Base-by-base conservation (phyloP, 2,113 vertebrate species). In the Cebidichthys violaceus region DNA sequence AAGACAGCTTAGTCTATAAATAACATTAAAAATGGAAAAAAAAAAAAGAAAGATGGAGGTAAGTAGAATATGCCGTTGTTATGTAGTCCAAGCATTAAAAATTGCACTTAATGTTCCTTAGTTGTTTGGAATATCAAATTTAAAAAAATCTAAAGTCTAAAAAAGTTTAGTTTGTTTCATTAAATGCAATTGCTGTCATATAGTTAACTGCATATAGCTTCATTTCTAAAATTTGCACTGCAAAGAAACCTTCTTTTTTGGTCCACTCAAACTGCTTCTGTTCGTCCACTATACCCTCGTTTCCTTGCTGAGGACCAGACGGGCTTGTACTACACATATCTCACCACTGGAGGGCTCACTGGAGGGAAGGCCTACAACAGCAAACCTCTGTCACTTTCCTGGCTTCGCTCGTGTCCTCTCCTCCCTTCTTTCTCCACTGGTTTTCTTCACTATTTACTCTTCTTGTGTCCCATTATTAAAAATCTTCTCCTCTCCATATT, bases 291-390 rank as follows among this genome's bases (percentile, higher is more conserved):
- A 1, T 33, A 1, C 15, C 3, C 45, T 33, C 4, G 8, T 37
- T 13, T 81, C 43, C 20, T 4, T 3, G 2, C 52, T 11, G 45
- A 35, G 45, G 18, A 29, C 22, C 37, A 41, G n/a, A 29, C 22
- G 6, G 14, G 8, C 45, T 33, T 88, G 87, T 68, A 55, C 13
- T 1, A 77, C 22, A 11, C 24, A n/a, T 1, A 2, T 82, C 45
- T 68, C 13, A 20, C 29, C 91, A 86, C 72, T 59, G 86, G 90
- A 87, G 59, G 87, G 80, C 75, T 9, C 70, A 50, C 6, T 29
- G 7, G 14, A 69, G 35, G 3, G 15, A 18, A 60, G 45, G n/a
- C 43, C 41, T 8, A 0, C 4, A 33, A 3, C 41, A 39, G 17
- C 68, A 13, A 43, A 29, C 29, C 64, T 33, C n/a, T 22, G 18